Conservation (phyloP, 2,888 invertebrate genomes). For the Darwinula stevensoni region DNA sequence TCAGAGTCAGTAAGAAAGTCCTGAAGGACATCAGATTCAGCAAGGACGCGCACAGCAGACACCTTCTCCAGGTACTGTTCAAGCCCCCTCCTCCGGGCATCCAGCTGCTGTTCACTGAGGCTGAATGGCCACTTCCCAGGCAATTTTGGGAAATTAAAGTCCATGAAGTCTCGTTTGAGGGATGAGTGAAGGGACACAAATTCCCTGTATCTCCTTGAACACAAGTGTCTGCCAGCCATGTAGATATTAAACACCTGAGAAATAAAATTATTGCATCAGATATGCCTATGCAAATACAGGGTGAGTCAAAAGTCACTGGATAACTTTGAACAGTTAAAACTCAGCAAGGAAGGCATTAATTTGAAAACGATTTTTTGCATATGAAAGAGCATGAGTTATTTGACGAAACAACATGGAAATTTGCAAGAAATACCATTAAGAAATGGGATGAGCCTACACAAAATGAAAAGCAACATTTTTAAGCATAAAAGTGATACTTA, state of each 20-base stretch:
- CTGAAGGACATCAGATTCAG: slow-evolving; percentile 86
- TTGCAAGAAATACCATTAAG: too few relatives aligned
- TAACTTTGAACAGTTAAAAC: too few relatives aligned
- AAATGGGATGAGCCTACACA: too few relatives aligned
- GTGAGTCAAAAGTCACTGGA: too few relatives aligned
- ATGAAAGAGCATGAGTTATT: too few relatives aligned
- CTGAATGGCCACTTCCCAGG: slow-evolving; percentile 95
- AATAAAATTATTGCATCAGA: slow-evolving; percentile 4
- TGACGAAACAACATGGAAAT: too few relatives aligned
- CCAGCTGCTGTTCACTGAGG: slow-evolving; percentile 84
- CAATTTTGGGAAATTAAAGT: slow-evolving; percentile 83
- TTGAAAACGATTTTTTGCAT: too few relatives aligned
- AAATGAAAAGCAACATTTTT: too few relatives aligned
- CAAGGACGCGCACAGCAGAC: slow-evolving; percentile 88
- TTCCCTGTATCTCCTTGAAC: slow-evolving; percentile 83
- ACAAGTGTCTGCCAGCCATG: slow-evolving; percentile 92
- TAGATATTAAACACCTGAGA: slow-evolving; percentile 70
- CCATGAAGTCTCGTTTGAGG: slow-evolving; percentile 73
- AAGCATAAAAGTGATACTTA: too few relatives aligned
- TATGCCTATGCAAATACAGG: too few relatives aligned
- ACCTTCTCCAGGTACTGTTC: slow-evolving; percentile 96
- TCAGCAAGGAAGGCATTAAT: too few relatives aligned
- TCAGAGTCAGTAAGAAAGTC: slow-evolving; percentile 92
- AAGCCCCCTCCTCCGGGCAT: slow-evolving; percentile 66
- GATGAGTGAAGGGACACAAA: slow-evolving; percentile 64